These are phyloP conservation scores for Paratrypauchen microcephalus DNA, from an alignment of 2,797 vertebrate genomes.

Conservation along the genomic window DNA sequence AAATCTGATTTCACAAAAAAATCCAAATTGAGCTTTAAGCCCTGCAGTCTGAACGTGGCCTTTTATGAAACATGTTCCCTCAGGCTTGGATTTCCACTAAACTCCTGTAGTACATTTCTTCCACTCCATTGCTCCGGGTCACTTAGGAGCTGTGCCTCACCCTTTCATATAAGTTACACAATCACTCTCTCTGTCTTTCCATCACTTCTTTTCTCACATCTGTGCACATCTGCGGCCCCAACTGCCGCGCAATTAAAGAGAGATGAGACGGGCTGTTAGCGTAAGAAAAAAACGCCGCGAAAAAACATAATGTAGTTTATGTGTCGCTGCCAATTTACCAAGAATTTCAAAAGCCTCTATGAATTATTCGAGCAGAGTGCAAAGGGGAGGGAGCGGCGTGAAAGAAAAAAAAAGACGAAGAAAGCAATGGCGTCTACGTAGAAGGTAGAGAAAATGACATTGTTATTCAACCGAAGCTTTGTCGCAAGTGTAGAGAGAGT, in stretches of 20 bases:
- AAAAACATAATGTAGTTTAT: constrained; percentile 81
- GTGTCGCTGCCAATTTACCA: constrained; percentile 87
- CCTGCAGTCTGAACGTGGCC: too few relatives aligned
- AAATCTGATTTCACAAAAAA: too few relatives aligned
- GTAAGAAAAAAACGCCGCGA: constrained; percentile 54
- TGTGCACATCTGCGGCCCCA: constrained; percentile 70
- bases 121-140: constrained; percentile 50
- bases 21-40: too few relatives aligned
- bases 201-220: constrained; percentile 55
- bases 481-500: constrained; percentile 78
- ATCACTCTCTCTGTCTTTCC: constrained; percentile 50
- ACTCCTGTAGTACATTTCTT: constrained; percentile 18
- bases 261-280: constrained; percentile 80
- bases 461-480: constrained; percentile 86
- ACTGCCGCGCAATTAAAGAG: constrained; percentile 79
- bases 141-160: constrained; percentile 59
- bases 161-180: constrained; percentile 72
- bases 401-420: not conserved
- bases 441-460: constrained; percentile 74
- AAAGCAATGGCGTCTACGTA: constrained; percentile 22
- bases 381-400: constrained; percentile 66
- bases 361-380: constrained; percentile 85
- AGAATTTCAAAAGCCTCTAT: constrained; percentile 82
- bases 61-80: constrained; percentile 20
- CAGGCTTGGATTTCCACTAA: constrained; percentile 27